phyloP scores from a whole-genome alignment of 2,888 invertebrate species.

The Silvanus unidentatus region DNA sequence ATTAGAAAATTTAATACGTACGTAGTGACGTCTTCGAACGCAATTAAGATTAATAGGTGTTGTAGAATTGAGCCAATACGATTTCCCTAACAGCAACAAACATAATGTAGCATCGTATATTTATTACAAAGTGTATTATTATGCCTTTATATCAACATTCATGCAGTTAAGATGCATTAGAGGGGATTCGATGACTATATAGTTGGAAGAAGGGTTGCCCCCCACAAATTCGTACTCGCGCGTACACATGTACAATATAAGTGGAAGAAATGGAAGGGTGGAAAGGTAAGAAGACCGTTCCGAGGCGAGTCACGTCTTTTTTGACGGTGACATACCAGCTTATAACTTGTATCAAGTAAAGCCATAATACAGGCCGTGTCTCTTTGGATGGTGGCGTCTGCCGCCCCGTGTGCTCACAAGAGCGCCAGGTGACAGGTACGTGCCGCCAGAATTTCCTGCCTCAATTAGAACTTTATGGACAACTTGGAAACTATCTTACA shows the following conservation, averaged over 20 bases:
- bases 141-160: too few relatives aligned
- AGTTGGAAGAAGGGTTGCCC: too few relatives aligned
- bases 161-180: too few relatives aligned
- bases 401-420: constrained; percentile 8
- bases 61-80: too few relatives aligned
- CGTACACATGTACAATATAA: too few relatives aligned
- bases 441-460: constrained; percentile 32
- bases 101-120: too few relatives aligned
- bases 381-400: constrained; percentile 34
- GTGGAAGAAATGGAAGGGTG: neutral
- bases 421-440: constrained; percentile 39
- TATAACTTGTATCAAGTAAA: constrained; percentile 47
- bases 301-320: constrained; percentile 39
- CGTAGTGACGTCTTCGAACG: too few relatives aligned
- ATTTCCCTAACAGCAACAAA: too few relatives aligned
- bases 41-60: too few relatives aligned
- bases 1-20: too few relatives aligned
- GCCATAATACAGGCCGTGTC: constrained; percentile 32
- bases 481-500: constrained; percentile 19
- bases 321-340: constrained; percentile 39
- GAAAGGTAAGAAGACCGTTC: constrained; percentile 33
- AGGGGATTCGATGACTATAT: too few relatives aligned
- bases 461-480: constrained; percentile 32
- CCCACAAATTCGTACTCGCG: neutral
- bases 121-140: too few relatives aligned